Percentiles rank a stretch among this genome's conserved stretches.
Evolutionary conservation across 2,888 invertebrate genomes (phyloP).

Genomic region (Lagria hirta): DNA sequence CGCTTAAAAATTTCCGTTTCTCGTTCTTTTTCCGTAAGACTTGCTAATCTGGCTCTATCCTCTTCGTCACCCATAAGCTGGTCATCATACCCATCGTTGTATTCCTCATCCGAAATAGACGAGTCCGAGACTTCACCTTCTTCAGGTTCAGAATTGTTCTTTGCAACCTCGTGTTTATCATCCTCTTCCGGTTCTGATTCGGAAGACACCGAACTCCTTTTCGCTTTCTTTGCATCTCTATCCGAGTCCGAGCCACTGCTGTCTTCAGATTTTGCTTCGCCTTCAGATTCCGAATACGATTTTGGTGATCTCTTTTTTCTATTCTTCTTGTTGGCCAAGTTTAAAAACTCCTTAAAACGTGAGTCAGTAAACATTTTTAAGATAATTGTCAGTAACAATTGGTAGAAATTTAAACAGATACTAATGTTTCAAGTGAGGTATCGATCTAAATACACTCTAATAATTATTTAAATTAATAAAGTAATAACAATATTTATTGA

Average conservation of each 20-base stretch:
- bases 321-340: constrained; percentile 79
- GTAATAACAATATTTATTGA: too few relatives aligned
- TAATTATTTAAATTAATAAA: too few relatives aligned
- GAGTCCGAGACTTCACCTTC: constrained; percentile 84
- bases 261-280: constrained; percentile 45
- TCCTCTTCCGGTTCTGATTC: constrained; percentile 39
- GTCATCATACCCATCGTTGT: constrained; percentile 96
- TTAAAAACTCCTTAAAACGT: constrained; percentile 73
- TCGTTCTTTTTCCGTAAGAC: constrained; percentile 94
- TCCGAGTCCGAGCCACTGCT: constrained; percentile 45
- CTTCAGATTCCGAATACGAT: constrained; percentile 50
- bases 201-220: constrained; percentile 42
- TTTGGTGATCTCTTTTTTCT: constrained; percentile 54
- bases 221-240: constrained; percentile 42
- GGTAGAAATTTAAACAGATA: too few relatives aligned
- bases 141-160: constrained; percentile 73
- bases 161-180: constrained; percentile 49
- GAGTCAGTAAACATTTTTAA: too few relatives aligned
- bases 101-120: constrained; percentile 77
- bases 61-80: constrained; percentile 97
- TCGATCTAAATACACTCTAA: too few relatives aligned
- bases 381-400: too few relatives aligned
- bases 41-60: constrained; percentile 84
- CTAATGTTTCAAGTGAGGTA: too few relatives aligned
- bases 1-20: constrained; percentile 97